phyloP scores from a whole-genome alignment of 2,888 invertebrate genomes.

The Altica lythri region DNA sequence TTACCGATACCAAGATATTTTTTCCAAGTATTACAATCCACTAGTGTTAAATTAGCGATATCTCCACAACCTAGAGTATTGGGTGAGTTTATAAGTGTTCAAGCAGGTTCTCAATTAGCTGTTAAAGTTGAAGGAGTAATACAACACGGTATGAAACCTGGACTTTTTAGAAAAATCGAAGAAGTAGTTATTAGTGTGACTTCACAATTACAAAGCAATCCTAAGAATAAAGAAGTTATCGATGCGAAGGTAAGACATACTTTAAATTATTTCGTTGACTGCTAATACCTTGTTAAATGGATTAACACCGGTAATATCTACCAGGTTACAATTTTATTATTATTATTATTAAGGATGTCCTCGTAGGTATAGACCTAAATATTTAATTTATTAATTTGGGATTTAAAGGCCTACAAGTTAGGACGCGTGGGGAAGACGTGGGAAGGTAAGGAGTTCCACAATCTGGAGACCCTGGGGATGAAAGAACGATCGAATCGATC shows the following conservation, averaged over 20 bases:
- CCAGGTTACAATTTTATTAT: too few species aligned
- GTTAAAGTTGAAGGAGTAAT: constrained; percentile 94
- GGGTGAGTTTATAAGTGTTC: constrained; percentile 84
- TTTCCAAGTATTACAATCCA: constrained; percentile 84
- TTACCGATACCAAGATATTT: constrained; percentile 76
- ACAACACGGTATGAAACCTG: constrained; percentile 70
- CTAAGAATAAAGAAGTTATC: constrained; percentile 52
- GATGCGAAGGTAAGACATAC: constrained; percentile 47
- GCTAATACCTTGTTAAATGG: too few species aligned
- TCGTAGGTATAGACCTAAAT: too few species aligned
- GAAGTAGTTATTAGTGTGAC: constrained; percentile 73
- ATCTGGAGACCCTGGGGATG: too few species aligned
- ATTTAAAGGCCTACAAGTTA: too few species aligned
- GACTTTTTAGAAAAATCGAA: constrained; percentile 72
- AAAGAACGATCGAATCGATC: too few species aligned
- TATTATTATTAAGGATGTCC: too few species aligned
- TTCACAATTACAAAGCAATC: constrained; percentile 63
- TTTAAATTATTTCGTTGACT: neutral
- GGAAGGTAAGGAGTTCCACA: too few species aligned
- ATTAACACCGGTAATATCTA: too few species aligned
- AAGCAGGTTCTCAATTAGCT: constrained; percentile 83
- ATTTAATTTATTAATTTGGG: too few species aligned
- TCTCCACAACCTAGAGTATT: constrained; percentile 79
- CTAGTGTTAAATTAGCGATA: constrained; percentile 79
- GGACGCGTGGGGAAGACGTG: too few species aligned